A percentile compares a stretch with the other conserved stretches of the same genome.
Conservation (phyloP, 2,113 vertebrate species). For the Notiomystis cincta region DNA sequence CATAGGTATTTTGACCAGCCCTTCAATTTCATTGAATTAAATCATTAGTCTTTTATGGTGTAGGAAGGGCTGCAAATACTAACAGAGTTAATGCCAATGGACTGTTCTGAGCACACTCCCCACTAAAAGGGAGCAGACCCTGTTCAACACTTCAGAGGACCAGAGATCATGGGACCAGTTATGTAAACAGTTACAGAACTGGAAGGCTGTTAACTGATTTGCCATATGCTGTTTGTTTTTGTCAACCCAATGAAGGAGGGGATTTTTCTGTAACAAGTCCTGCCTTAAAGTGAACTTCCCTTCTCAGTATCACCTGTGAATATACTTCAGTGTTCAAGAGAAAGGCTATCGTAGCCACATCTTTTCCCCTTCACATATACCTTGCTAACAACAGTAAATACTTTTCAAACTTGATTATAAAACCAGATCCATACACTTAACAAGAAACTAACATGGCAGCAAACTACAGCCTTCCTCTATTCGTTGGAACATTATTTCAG, state of each 20-base stretch:
- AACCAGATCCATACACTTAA: not conserved
- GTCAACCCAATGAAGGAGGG: not conserved
- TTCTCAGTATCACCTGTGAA: not conserved
- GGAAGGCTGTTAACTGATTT: not conserved
- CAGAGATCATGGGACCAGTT: not conserved
- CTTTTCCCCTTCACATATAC: not conserved
- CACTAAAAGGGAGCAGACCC: not conserved
- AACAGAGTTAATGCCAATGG: not conserved
- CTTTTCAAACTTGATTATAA: not conserved
- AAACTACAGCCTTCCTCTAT: not conserved
- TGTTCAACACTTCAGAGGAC: not conserved
- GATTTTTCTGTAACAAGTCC: not conserved
- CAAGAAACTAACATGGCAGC: not conserved
- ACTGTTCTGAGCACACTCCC: not conserved
- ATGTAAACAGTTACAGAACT: not conserved
- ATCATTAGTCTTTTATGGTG: not conserved
- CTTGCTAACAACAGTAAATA: not conserved
- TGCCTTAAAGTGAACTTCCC: not conserved
- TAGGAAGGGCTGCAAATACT: not conserved
- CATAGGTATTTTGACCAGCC: not conserved
- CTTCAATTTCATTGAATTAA: not conserved
- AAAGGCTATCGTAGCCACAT: not conserved
- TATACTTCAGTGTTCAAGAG: not conserved
- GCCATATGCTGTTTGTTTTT: not conserved
- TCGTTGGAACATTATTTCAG: not conserved